Evolutionary conservation across 2,888 invertebrate genomes (phyloP).

Genomic region (Aspidiotus destructor): DNA sequence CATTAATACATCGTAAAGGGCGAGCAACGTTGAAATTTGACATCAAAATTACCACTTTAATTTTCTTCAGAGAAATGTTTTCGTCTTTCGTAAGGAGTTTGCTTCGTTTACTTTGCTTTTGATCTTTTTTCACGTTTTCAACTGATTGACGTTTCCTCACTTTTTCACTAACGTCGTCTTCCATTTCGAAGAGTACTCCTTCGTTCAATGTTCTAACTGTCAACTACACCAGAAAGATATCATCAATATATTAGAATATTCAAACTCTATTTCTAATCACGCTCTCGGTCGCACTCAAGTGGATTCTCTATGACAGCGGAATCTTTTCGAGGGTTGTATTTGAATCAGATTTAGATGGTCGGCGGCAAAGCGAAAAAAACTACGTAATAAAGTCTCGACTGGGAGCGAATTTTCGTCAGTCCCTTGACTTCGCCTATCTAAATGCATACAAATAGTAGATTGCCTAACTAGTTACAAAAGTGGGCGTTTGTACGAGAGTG

Average conservation of each 20-base stretch:
- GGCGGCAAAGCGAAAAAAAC: no score
- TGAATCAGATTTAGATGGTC: no score
- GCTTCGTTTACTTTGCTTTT: conserved; percentile 8
- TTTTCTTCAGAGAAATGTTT: conserved; percentile 13
- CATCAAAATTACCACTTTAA: conserved; percentile 15
- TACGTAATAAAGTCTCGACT: no score
- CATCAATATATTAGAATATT: background rate
- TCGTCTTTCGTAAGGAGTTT: conserved; percentile 20
- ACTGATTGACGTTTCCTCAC: conserved; percentile 24
- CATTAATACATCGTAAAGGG: background rate
- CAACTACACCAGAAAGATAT: conserved; percentile 6
- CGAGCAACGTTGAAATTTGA: background rate
- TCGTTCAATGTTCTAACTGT: conserved; percentile 15
- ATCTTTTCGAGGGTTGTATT: no score
- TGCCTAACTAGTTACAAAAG: no score
- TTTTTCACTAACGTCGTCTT: conserved; percentile 14
- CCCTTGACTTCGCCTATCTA: no score
- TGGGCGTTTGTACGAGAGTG: no score
- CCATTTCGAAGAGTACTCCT: conserved; percentile 4
- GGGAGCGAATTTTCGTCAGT: no score
- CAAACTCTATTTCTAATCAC: no score
- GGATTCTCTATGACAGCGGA: no score
- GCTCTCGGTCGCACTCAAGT: no score
- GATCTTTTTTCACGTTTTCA: conserved; percentile 7
- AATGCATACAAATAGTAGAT: no score